These are phyloP conservation scores for Smithornis capensis DNA, from an alignment of 2,113 vertebrate species.

Conservation along the genomic window DNA sequence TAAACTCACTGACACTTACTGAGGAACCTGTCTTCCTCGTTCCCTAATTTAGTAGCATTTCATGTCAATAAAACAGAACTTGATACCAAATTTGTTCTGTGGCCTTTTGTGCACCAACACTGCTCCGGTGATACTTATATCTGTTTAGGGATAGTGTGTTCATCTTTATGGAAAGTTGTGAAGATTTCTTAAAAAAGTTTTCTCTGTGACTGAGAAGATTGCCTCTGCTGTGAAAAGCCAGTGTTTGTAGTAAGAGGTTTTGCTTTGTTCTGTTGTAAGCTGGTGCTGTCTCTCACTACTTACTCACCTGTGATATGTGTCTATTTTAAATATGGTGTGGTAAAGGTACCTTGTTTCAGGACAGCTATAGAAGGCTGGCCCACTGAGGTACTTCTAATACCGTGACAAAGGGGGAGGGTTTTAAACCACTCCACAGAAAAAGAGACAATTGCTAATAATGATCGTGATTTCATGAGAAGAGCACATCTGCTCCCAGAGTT, in stretches of 20 bases:
- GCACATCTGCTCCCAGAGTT: background rate
- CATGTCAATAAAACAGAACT: background rate
- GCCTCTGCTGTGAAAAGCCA: background rate
- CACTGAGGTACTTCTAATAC: background rate
- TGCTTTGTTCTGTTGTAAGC: background rate
- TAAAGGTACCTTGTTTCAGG: background rate
- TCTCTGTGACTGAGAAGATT: background rate
- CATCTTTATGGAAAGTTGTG: background rate
- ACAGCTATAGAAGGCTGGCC: background rate
- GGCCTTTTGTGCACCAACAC: background rate
- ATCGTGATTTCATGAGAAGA: background rate
- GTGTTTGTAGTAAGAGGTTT: background rate
- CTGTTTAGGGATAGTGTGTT: background rate
- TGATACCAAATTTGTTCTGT: background rate
- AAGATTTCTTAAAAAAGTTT: background rate
- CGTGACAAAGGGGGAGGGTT: background rate
- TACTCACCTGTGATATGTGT: background rate
- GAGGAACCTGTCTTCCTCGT: background rate
- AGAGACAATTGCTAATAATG: background rate
- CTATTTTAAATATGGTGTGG: background rate
- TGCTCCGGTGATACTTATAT: background rate
- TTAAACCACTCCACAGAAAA: background rate
- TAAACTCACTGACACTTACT: background rate
- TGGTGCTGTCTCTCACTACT: background rate
- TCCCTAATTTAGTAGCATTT: background rate